Percentiles rank a stretch among this genome's conserved stretches.
Conservation (phyloP, 1,140 invertebrate genomes). For the Anoplolepis gracilipes region DNA sequence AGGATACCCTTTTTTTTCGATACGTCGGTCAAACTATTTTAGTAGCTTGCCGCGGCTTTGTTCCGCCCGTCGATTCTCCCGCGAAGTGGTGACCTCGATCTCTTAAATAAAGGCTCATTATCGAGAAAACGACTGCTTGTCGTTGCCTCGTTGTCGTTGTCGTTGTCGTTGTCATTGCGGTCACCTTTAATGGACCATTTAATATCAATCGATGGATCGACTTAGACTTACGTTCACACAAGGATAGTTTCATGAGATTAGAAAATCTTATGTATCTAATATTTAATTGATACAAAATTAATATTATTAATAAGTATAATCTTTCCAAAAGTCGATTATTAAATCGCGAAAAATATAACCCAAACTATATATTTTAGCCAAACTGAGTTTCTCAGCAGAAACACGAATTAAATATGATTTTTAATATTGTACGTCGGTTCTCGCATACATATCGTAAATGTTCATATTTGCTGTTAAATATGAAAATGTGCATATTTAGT, state of each 20-base stretch:
- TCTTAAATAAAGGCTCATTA: conserved; percentile 74
- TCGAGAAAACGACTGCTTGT: conserved; percentile 61
- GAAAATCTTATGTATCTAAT: conserved; percentile 31
- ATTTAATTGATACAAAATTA: not conserved
- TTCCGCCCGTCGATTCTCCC: conserved; percentile 69
- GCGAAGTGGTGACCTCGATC: conserved; percentile 69
- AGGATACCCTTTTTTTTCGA: conserved; percentile 38
- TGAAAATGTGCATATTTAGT: too few relatives aligned
- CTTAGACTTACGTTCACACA: conserved; percentile 34
- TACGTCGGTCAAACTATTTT: conserved; percentile 54
- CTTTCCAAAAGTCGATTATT: not conserved
- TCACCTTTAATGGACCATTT: conserved; percentile 34
- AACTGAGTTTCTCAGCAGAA: not conserved
- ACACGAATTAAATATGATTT: too few relatives aligned
- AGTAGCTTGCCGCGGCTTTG: conserved; percentile 66
- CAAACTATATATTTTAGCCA: not conserved
- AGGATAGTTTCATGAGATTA: conserved; percentile 20
- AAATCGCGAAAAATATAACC: not conserved
- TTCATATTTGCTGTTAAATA: too few relatives aligned
- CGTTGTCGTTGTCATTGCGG: conserved; percentile 18
- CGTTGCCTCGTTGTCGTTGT: conserved; percentile 13
- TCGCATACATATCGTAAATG: too few relatives aligned
- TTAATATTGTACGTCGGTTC: too few relatives aligned
- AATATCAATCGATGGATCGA: conserved; percentile 61
- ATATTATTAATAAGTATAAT: not conserved